These are phyloP conservation scores for Megalops cyprinoides DNA, from an alignment of 2,797 vertebrate genomes.

Conservation along the genomic window DNA sequence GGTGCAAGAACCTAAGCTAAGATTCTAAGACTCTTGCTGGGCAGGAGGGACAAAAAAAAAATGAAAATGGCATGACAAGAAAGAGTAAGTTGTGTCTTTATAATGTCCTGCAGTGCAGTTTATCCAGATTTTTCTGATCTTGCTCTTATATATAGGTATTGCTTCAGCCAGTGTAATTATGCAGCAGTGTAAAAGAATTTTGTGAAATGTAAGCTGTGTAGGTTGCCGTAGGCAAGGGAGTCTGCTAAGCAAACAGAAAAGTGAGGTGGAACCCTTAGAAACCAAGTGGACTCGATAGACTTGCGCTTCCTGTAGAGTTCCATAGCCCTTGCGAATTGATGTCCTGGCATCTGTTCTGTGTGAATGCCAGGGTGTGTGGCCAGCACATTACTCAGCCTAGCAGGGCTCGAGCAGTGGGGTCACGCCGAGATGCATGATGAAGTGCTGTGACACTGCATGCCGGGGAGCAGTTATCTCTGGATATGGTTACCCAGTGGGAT, in stretches of 20 bases:
- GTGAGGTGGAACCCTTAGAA: no score
- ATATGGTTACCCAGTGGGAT: not conserved
- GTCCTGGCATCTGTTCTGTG: no score
- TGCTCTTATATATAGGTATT: no score
- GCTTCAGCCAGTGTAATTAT: no score
- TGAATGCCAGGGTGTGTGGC: not conserved
- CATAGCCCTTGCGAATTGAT: not conserved
- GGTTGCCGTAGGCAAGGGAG: no score
- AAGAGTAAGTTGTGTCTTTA: not conserved
- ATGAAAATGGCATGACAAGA: not conserved
- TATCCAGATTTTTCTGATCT: no score
- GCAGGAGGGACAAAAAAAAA: not conserved
- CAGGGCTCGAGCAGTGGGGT: not conserved
- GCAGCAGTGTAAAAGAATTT: not conserved
- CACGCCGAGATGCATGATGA: not conserved
- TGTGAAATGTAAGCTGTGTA: not conserved
- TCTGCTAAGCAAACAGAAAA: no score
- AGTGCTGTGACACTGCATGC: conserved; percentile 22
- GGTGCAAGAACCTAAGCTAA: conserved; percentile 13
- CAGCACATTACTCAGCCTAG: not conserved
- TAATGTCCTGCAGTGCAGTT: no score
- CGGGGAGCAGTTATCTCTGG: conserved; percentile 26
- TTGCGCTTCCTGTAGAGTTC: not conserved
- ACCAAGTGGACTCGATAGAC: no score
- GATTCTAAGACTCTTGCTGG: not conserved